A percentile compares a stretch with the other conserved stretches of the same genome.
Evolutionary conservation across 1,140 invertebrate species (phyloP).

Genomic region (Arctopsyche grandis): DNA sequence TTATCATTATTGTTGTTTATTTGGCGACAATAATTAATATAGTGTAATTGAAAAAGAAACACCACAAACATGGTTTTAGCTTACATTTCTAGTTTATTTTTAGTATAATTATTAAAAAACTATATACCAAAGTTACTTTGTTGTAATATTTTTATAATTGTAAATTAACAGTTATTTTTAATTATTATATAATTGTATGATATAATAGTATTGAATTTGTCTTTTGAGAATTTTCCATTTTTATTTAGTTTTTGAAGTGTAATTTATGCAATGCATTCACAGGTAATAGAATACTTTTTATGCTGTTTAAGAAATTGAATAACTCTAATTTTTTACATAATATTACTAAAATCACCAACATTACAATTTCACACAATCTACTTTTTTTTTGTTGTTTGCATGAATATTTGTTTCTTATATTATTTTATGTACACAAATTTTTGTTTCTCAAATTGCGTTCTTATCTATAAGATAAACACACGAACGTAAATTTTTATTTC

Average conservation of each 20-base stretch:
- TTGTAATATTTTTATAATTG: conserved; percentile 40
- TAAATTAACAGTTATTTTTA: conserved; percentile 36
- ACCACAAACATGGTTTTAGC: conserved; percentile 31
- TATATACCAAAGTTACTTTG: conserved; percentile 45
- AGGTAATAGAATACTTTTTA: no score
- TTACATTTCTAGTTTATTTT: conserved; percentile 34
- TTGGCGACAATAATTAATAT: conserved; percentile 35
- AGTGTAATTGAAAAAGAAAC: conserved; percentile 16
- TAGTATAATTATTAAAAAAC: conserved; percentile 36
- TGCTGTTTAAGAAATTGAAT: no score
- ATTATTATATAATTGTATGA: conserved; percentile 11
- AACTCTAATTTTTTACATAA: no score
- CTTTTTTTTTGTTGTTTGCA: conserved; percentile 50
- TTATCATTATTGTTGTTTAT: conserved; percentile 40
- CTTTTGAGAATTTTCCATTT: not conserved
- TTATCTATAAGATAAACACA: no score
- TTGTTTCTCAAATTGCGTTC: conserved; percentile 57
- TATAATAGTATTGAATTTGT: not conserved
- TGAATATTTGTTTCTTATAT: conserved; percentile 61
- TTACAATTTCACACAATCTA: not conserved
- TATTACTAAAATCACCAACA: not conserved
- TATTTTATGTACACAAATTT: conserved; percentile 57
- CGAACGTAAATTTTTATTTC: conserved; percentile 49
- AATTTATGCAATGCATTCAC: not conserved
- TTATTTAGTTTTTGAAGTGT: not conserved